Percentiles rank a stretch among this genome's conserved stretches.
phyloP scores from a whole-genome alignment of 2,113 vertebrate species.

The Zootoca vivipara region DNA sequence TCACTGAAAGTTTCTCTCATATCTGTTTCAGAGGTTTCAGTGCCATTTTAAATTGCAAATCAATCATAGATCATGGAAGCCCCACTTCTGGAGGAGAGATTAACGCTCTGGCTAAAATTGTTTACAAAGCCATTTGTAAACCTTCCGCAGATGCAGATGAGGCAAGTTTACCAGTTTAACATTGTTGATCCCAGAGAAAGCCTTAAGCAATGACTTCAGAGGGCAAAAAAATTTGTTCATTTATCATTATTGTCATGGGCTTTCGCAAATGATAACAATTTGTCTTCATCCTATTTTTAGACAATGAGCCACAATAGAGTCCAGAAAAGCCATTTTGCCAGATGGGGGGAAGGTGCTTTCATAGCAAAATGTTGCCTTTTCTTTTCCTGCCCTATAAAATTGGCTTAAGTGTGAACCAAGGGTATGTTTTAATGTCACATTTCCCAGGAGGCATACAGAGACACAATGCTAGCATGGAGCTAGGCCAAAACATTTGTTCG shows the following conservation, averaged over 20 bases:
- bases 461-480: constrained; percentile 66
- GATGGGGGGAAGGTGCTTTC: constrained; percentile 92
- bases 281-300: constrained; percentile 99
- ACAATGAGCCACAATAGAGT: constrained; percentile 98
- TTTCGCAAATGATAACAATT: constrained; percentile 99
- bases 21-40: constrained; percentile 89
- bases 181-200: constrained; percentile 89
- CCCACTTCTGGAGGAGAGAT: constrained; percentile 84
- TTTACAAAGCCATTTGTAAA: constrained; percentile 91
- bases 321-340: constrained; percentile 94
- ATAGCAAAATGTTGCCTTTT: constrained; percentile 88
- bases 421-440: constrained; percentile 83
- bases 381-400: constrained; percentile 83
- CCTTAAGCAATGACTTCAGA: constrained; percentile 99
- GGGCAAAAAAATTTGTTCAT: constrained; percentile 98
- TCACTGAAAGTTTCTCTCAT: constrained; percentile 94
- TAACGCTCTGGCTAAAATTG: constrained; percentile 89
- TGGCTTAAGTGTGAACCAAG: constrained; percentile 87
- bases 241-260: constrained; percentile 99
- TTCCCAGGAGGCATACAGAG: constrained; percentile 77
- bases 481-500: constrained; percentile 58
- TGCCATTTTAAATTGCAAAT: constrained; percentile 97
- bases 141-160: constrained; percentile 89
- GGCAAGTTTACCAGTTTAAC: constrained; percentile 89
- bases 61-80: constrained; percentile 92